Conservation (phyloP, 35 echinoderm and acorn worm species). For the Ophioderma brevispina region DNA sequence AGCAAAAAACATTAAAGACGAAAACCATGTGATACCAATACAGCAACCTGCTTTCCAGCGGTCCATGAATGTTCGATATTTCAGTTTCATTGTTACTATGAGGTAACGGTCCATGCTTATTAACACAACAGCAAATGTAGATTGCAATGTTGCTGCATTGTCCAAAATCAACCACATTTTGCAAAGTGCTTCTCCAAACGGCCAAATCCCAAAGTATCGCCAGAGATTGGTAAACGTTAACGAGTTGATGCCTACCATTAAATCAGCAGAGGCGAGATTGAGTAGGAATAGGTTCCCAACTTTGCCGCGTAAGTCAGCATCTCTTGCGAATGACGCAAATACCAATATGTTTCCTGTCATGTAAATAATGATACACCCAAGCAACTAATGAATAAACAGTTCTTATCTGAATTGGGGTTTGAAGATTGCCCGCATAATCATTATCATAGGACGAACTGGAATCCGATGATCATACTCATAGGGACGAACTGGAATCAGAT, state of each 20-base stretch:
- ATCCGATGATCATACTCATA: too few species aligned
- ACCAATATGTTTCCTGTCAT: constrained; percentile 44
- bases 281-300: constrained; percentile 38
- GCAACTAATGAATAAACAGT: too few species aligned
- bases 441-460: too few species aligned
- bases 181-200: constrained; percentile 49
- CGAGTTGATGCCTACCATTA: constrained; percentile 26
- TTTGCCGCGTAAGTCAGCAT: constrained; percentile 17
- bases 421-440: too few species aligned
- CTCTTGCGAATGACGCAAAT: constrained; percentile 17
- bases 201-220: constrained; percentile 28
- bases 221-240: constrained; percentile 46
- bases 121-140: constrained; percentile 29
- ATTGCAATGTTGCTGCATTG: constrained; percentile 19
- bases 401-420: too few species aligned
- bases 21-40: not conserved
- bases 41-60: not conserved
- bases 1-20: not conserved
- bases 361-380: too few species aligned
- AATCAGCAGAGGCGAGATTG: constrained; percentile 43
- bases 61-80: constrained; percentile 23
- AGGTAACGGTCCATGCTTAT: constrained; percentile 57
- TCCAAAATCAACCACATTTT: constrained; percentile 39
- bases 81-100: constrained; percentile 24
- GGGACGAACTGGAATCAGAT: too few species aligned